Evolutionary conservation across 2,888 invertebrate species (phyloP), one percentile per base, ranked within the genome.

Genomic region (Cephalotes varians): DNA sequence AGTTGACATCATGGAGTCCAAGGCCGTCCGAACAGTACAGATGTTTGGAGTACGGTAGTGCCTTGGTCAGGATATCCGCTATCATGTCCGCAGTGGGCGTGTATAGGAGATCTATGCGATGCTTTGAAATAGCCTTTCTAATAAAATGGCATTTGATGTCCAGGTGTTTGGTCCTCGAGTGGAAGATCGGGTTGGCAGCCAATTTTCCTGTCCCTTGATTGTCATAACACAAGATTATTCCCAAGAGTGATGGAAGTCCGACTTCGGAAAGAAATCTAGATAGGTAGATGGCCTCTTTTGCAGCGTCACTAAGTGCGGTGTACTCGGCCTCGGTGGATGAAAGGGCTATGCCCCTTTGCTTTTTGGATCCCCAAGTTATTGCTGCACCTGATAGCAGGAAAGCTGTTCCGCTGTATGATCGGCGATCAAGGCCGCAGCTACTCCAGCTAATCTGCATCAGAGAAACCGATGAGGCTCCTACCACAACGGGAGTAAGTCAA

Each of bases 361-460:
- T 77, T 10, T 40, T 28, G 0, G 40, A 54, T 1, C 37, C 51
- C n/a, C 56, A 65, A 0, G 77, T 65, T 18, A 65, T 40, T 0
- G 54, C 65, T 0, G 37, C 56, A 2, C 44, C 28, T 0, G 49
- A 5, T 0, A 74, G 9, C 4, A 44, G 0, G 18, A 74, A 74
- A 3, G 44, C 40, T 0, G 28, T 12, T 10, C 73, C 47, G 0
- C 44, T 77, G 28, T 49, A 77, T 0, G 56, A 77, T 28, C 28
- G 9, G 0, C 67, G 49, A 28, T 77, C 56, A 0, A 25, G 3
- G 0, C n/a, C 25, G 28, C 65, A 51, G 1, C 28, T 54, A 0
- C 56, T 47, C 65, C 65, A 65, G 65, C 34, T n/a, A 34, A 21
- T 77, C 65, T 1, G 77, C 7, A 6, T 28, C 34, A 34, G 2